Percentiles rank a stretch among this genome's conserved stretches.
Evolutionary conservation across 2,113 vertebrate genomes (phyloP).

Genomic region (Alligator mississippiensis): DNA sequence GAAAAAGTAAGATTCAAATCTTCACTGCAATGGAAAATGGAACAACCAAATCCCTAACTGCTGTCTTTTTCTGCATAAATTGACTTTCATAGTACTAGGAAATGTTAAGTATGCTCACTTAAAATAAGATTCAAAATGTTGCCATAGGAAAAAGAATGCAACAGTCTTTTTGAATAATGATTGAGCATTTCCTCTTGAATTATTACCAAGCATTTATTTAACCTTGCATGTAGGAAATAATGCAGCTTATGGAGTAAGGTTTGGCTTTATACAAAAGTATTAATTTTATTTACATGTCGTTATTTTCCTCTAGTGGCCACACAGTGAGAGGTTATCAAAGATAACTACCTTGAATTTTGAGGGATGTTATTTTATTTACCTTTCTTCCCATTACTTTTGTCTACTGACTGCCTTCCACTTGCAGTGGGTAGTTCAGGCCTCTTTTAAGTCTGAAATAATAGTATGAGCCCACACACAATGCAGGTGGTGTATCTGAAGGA

Average conservation of each 20-base stretch:
- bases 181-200: slow-evolving; percentile 29
- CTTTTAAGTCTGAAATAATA: neutral
- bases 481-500: neutral
- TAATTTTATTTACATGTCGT: slow-evolving; percentile 32
- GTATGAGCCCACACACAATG: neutral
- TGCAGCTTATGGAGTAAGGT: slow-evolving; percentile 3
- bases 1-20: slow-evolving; percentile 91
- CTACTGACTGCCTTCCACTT: neutral
- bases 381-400: neutral
- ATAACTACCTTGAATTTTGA: slow-evolving; percentile 9
- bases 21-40: slow-evolving; percentile 47
- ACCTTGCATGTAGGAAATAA: slow-evolving; percentile 27
- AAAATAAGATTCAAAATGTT: slow-evolving; percentile 30
- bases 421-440: neutral
- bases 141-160: slow-evolving; percentile 39
- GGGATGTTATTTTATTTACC: neutral
- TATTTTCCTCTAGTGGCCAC: slow-evolving; percentile 41
- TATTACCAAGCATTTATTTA: slow-evolving; percentile 39
- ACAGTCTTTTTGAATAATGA: slow-evolving; percentile 24
- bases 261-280: slow-evolving; percentile 48
- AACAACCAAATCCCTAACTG: slow-evolving; percentile 48
- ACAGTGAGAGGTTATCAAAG: slow-evolving; percentile 21
- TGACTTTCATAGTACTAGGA: slow-evolving; percentile 57
- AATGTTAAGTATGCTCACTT: slow-evolving; percentile 64
- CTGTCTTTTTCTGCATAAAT: slow-evolving; percentile 27